Evolutionary conservation across 92 coral and sea anemone genomes (phyloP).

Genomic region (Paragorgia papillata): DNA sequence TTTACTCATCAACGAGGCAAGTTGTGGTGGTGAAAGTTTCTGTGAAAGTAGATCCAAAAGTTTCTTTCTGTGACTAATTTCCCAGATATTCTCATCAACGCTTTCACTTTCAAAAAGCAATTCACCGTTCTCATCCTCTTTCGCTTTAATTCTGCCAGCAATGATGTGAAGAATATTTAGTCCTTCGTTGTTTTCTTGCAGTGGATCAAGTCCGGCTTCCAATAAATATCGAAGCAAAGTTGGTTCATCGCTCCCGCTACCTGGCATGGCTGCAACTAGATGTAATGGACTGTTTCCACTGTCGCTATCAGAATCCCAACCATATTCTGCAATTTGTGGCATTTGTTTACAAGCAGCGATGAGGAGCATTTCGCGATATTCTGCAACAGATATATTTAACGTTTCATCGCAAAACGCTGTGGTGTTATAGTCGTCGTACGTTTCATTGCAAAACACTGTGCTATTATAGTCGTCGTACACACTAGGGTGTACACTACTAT

Average conservation of each 20-base stretch:
- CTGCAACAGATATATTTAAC: neutral
- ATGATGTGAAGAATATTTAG: conserved; percentile 56
- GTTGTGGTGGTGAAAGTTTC: neutral
- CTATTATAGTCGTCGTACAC: neutral
- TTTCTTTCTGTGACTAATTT: conserved; percentile 5
- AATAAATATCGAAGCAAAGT: conserved; percentile 19
- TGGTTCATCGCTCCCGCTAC: conserved; percentile 16
- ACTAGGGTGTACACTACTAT: no score
- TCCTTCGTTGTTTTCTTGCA: conserved; percentile 37
- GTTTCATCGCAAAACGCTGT: neutral
- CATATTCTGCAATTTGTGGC: no score
- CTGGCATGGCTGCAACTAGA: conserved; percentile 61
- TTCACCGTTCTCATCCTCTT: neutral
- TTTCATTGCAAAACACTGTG: no score
- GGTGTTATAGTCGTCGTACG: neutral
- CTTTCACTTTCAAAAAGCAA: neutral
- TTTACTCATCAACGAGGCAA: neutral
- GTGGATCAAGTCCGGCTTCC: conserved; percentile 47
- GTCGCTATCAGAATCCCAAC: conserved; percentile 1
- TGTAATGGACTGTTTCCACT: conserved; percentile 60
- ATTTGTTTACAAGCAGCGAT: conserved; percentile 40
- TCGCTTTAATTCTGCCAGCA: conserved; percentile 40
- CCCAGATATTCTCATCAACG: conserved; percentile 2
- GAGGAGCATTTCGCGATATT: conserved; percentile 44
- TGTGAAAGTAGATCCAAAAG: conserved; percentile 2